phyloP scores from a whole-genome alignment of 2,888 invertebrate genomes.

The Leptogaster cylindrica region DNA sequence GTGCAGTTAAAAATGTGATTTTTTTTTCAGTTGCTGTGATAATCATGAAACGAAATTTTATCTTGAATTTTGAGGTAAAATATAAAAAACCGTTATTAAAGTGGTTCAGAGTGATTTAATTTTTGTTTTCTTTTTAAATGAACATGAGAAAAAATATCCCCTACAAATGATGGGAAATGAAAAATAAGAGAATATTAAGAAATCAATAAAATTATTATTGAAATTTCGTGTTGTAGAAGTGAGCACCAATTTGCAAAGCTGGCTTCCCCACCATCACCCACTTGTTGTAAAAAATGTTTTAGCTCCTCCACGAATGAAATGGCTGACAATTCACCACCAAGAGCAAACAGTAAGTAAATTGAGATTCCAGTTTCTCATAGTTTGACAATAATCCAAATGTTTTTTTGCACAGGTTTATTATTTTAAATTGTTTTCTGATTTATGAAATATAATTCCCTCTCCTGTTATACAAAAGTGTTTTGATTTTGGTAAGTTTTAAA shows the following conservation, averaged over 20 bases:
- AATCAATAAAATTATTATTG: too few relatives aligned
- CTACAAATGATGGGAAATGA: too few relatives aligned
- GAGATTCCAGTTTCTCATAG: not conserved
- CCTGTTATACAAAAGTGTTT: not conserved
- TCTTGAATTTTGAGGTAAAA: not conserved
- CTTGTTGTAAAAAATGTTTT: slow-evolving; percentile 28
- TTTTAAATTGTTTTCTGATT: not conserved
- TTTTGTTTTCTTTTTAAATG: too few relatives aligned
- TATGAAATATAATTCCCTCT: not conserved
- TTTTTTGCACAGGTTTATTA: not conserved
- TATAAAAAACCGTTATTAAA: not conserved
- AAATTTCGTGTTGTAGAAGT: not conserved
- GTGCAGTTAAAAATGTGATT: not conserved
- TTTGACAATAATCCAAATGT: not conserved
- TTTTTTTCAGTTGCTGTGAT: not conserved
- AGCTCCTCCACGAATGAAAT: slow-evolving; percentile 6
- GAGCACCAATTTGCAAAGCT: not conserved
- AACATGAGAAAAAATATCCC: too few relatives aligned
- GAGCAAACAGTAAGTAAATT: slow-evolving; percentile 9
- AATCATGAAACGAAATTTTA: not conserved
- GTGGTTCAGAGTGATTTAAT: not conserved
- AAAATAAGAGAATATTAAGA: too few relatives aligned
- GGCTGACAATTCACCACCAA: slow-evolving; percentile 28
- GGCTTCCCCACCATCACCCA: slow-evolving; percentile 20
- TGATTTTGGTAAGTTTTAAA: not conserved